Conservation (phyloP, 2,797 vertebrate species). For the Clangula hyemalis region DNA sequence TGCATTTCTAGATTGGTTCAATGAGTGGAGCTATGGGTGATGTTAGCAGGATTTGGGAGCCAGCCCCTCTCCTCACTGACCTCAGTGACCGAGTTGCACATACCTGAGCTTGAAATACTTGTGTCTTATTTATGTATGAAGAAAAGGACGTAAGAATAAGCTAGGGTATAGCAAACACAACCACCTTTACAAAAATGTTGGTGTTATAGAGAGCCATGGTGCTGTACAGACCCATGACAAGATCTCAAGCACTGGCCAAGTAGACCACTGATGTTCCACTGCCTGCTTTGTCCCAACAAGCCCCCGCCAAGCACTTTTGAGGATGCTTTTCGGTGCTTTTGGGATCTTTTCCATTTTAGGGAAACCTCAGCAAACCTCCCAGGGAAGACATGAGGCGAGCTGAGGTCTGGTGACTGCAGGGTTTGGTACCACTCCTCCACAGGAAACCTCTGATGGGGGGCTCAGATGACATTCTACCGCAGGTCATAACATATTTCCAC, state of each 20-base stretch:
- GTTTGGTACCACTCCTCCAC: background rate
- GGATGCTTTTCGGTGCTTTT: too few species aligned
- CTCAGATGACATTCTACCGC: background rate
- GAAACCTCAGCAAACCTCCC: background rate
- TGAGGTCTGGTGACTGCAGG: background rate
- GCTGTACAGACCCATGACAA: background rate
- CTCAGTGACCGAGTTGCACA: background rate
- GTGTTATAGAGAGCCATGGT: background rate
- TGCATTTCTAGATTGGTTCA: background rate
- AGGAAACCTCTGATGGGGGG: background rate
- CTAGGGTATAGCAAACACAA: background rate
- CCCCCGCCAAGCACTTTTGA: background rate
- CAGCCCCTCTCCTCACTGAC: background rate
- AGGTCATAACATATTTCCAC: background rate
- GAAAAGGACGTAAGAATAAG: background rate
- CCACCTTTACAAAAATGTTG: background rate
- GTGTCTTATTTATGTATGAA: background rate
- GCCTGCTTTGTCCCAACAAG: background rate
- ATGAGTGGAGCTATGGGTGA: background rate
- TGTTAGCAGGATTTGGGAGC: background rate
- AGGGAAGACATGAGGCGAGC: background rate
- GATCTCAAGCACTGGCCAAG: background rate
- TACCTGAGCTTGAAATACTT: background rate
- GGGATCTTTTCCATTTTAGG: too few species aligned
- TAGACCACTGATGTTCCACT: too few species aligned